These are phyloP conservation scores for Pentamera pediparva DNA, from an alignment of 53 echinoderm and acorn worm genomes.

Conservation along the genomic window DNA sequence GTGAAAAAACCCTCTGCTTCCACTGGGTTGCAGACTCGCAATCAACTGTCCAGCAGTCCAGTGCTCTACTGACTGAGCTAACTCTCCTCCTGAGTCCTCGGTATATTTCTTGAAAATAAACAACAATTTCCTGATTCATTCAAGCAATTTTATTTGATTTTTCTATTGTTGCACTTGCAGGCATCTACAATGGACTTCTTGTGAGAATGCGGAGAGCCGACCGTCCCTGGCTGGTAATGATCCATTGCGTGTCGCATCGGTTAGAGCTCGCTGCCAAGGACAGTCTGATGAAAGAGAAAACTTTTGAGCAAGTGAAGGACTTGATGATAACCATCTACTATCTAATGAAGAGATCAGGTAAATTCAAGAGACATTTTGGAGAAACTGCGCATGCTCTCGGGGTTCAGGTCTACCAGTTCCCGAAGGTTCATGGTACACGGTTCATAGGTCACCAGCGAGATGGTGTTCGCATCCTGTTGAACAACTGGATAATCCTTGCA, in stretches of 20 bases:
- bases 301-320: conserved; percentile 42
- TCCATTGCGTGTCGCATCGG: conserved; percentile 51
- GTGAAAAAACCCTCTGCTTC: too few relatives aligned
- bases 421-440: conserved; percentile 62
- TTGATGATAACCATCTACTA: conserved; percentile 47
- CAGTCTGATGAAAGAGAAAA: conserved; percentile 39
- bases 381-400: conserved; percentile 22
- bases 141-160: not conserved
- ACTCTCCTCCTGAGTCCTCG: too few relatives aligned
- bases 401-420: conserved; percentile 49
- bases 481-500: conserved; percentile 55
- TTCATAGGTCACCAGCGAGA: conserved; percentile 52
- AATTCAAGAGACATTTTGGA: conserved; percentile 50
- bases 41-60: too few relatives aligned
- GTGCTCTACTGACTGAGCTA: too few relatives aligned
- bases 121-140: not conserved
- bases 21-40: too few relatives aligned
- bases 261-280: conserved; percentile 51
- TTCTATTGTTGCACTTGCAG: conserved; percentile 34
- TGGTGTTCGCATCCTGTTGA: conserved; percentile 39
- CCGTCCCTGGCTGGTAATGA: conserved; percentile 45
- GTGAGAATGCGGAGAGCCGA: conserved; percentile 31
- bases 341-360: conserved; percentile 45
- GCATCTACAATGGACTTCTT: conserved; percentile 42
- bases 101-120: not conserved